Evolutionary conservation across 2,888 invertebrate genomes (phyloP).

Genomic region (Trimorus sp.): DNA sequence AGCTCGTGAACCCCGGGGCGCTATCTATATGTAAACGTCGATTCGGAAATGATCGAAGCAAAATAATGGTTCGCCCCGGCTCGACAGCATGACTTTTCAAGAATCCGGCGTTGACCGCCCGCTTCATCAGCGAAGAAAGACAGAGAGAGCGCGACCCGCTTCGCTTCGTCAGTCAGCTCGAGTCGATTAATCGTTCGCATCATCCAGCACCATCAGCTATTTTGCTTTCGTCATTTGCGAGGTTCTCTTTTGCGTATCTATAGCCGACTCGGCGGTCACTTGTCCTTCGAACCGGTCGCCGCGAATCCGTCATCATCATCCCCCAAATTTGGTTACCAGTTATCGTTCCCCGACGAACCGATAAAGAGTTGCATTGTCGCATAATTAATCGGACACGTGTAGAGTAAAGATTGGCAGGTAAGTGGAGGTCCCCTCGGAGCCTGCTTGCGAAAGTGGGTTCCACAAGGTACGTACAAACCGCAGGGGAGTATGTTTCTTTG

Average conservation of each 20-base stretch:
- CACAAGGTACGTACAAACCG: slow-evolving; percentile 80
- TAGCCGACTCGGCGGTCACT: no score
- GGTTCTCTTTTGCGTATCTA: no score
- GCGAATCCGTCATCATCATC: no score
- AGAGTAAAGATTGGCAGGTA: slow-evolving; percentile 74
- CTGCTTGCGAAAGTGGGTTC: slow-evolving; percentile 72
- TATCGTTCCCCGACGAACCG: background rate
- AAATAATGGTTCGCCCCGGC: slow-evolving; percentile 6
- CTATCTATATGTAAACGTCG: slow-evolving; percentile 10
- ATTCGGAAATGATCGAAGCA: slow-evolving; percentile 34
- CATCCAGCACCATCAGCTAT: slow-evolving; percentile 34
- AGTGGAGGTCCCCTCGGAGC: slow-evolving; percentile 76
- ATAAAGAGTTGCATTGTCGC: background rate
- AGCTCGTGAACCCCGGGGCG: background rate
- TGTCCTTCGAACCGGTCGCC: background rate
- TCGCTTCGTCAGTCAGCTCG: background rate
- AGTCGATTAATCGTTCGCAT: background rate
- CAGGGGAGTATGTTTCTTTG: slow-evolving; percentile 82
- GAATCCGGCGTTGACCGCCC: background rate
- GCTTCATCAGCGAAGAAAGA: slow-evolving; percentile 13
- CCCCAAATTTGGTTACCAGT: background rate
- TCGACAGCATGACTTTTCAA: no score
- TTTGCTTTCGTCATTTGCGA: slow-evolving; percentile 48
- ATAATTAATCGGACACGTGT: slow-evolving; percentile 23
- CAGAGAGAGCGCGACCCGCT: slow-evolving; percentile 28